These are phyloP conservation scores for Puffinus mauretanicus DNA, from an alignment of 2,113 vertebrate species.

Conservation along the genomic window DNA sequence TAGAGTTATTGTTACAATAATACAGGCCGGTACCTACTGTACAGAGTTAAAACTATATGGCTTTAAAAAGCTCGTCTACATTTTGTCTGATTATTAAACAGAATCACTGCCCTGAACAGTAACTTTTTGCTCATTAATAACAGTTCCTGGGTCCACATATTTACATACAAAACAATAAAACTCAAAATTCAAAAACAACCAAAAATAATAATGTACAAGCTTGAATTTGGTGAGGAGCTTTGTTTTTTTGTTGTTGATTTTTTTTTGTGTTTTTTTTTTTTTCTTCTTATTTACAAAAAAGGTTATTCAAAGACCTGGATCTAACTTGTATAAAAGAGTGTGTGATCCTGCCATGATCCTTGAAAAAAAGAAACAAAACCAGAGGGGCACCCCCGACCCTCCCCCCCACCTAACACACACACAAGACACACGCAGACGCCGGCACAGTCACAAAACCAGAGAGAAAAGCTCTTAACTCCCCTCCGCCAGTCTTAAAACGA, in stretches of 20 bases:
- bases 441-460: constrained; percentile 41
- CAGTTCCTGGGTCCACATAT: constrained; percentile 99
- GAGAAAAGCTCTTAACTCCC: constrained; percentile 47
- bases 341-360: constrained; percentile 73
- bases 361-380: constrained; percentile 63
- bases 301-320: constrained; percentile 78
- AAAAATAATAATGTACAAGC: constrained; percentile 84
- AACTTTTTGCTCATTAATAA: constrained; percentile 94
- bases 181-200: constrained; percentile 76
- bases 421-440: neutral
- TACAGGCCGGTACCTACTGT: constrained; percentile 97
- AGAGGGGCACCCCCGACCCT: constrained; percentile 29
- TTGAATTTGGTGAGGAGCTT: constrained; percentile 96
- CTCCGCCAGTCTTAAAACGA: constrained; percentile 8
- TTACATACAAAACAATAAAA: constrained; percentile 87
- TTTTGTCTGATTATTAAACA: constrained; percentile 92
- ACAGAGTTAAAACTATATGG: constrained; percentile 99
- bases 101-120: constrained; percentile 90
- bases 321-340: constrained; percentile 78
- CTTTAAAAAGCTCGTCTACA: constrained; percentile 97
- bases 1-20: constrained; percentile 98
- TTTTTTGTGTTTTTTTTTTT: neutral
- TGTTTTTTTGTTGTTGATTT: constrained; percentile 42
- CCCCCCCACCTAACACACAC: constrained; percentile 27
- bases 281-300: constrained; percentile 70